These are phyloP conservation scores for human (Homo sapiens) DNA, from an alignment of 2,113 vertebrate genomes.

Conservation along the genomic window DNA sequence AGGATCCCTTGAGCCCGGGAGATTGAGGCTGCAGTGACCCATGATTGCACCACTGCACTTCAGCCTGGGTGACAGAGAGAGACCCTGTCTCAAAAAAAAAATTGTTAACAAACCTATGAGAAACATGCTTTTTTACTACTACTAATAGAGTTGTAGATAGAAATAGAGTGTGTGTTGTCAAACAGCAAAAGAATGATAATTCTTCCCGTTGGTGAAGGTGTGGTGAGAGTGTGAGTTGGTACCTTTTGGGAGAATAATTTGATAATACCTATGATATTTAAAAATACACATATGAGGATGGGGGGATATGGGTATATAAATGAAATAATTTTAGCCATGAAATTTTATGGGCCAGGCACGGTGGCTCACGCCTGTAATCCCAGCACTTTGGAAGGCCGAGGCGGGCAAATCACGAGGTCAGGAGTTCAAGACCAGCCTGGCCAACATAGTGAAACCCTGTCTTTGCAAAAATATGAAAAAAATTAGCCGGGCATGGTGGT, in stretches of 20 bases:
- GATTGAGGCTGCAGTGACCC: too few relatives aligned
- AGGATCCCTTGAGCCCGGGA: too few relatives aligned
- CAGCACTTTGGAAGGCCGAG: too few relatives aligned
- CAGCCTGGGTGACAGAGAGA: too few relatives aligned
- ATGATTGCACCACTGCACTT: too few relatives aligned
- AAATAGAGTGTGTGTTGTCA: background rate
- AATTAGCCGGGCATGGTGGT: too few relatives aligned
- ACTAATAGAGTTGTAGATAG: background rate
- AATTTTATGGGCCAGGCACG: background rate
- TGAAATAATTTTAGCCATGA: background rate
- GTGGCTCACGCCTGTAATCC: too few relatives aligned
- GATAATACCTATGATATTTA: background rate
- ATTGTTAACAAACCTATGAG: background rate
- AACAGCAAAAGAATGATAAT: background rate
- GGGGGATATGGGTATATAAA: background rate
- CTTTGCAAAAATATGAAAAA: too few relatives aligned
- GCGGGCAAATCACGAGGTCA: too few relatives aligned
- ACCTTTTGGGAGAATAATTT: slow-evolving; percentile 11
- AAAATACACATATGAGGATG: background rate
- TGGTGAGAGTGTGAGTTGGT: background rate
- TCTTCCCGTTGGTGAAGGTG: background rate
- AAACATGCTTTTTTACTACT: background rate
- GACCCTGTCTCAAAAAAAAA: background rate
- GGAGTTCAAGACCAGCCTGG: too few relatives aligned
- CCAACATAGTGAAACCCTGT: too few relatives aligned